phyloP scores from a whole-genome alignment of 2,113 vertebrate genomes.

The Gnathonemus echidnorhynchus region DNA sequence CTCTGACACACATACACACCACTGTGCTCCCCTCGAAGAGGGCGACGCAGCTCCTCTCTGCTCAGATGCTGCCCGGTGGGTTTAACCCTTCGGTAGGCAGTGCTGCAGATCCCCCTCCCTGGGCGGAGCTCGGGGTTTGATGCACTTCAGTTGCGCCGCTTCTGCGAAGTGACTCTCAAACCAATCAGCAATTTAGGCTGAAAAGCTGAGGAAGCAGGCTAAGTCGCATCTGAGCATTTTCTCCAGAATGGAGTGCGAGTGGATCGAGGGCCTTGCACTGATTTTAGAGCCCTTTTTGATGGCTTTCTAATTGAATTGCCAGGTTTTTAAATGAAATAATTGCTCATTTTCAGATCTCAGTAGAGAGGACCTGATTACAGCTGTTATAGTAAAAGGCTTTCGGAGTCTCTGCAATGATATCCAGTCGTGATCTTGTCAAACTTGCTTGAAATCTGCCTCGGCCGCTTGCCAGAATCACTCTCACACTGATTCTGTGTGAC shows the following conservation, averaged over 20 bases:
- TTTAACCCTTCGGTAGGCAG: not conserved
- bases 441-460: not conserved
- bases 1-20: not conserved
- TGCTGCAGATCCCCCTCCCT: not conserved
- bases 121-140: slow-evolving; percentile 31
- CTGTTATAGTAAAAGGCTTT: slow-evolving; percentile 16
- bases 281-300: slow-evolving; percentile 31
- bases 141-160: not conserved
- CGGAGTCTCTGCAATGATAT: not conserved
- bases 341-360: slow-evolving; percentile 20
- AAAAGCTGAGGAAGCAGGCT: slow-evolving; percentile 27
- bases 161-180: slow-evolving; percentile 34
- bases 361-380: slow-evolving; percentile 1
- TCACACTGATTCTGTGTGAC: not conserved
- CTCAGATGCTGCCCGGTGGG: not conserved
- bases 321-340: slow-evolving; percentile 20
- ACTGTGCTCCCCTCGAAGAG: not conserved
- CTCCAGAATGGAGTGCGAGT: not conserved
- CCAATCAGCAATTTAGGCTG: slow-evolving; percentile 35
- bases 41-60: not conserved
- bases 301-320: slow-evolving; percentile 26
- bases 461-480: not conserved
- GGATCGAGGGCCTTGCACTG: slow-evolving; percentile 27
- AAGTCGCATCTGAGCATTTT: slow-evolving; percentile 15
- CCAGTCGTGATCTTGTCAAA: not conserved